Base-by-base conservation (phyloP, 2,797 vertebrate species). In the Delichon dasypus region DNA sequence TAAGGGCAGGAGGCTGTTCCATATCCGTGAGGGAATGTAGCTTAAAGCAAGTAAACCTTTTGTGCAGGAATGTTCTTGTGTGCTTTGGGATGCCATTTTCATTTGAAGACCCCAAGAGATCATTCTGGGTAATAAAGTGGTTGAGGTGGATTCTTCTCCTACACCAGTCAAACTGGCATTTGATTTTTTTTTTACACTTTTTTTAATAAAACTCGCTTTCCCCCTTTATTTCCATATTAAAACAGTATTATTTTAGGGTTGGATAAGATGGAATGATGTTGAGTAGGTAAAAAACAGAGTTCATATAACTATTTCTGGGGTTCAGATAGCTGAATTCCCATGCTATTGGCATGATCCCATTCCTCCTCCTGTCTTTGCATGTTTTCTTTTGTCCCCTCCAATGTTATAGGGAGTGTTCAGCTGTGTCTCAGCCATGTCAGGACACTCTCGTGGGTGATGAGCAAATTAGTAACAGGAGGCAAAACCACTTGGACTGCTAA, bases 1-100 rank as follows among this genome's bases (percentile, higher is more conserved):
- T 40, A 25, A 29, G 19, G 15, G 38, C 42, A 76, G 47, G 65
- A 83, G 29, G 32, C 42, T 81, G 25, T 18, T 66, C 4, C 4
- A 1, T 87, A 16, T 87, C 38, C 0, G 0, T 25, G 12, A 89
- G 44, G 44, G 38, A 61, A 5, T 16, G 11, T 21, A 42, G 25
- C 16, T 72, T 40, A 62, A 21, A 62, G 29, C 34, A 85, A 38
- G 26, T 44, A 57, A 64, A 44, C 0, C 13, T 81, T 68, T 64
- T 61, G 51, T 76, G 64, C 1, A 10, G 1, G 2, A 21, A 9
- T 50, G 71, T 78, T 57, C 53, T 47, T 44, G 7, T 45, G 42
- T 50, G 9, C 54, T 78, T 78, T 30, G 14, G 25, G 30, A 16
- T 87, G 32, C 17, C 9, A 18, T 45, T 26, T 74, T 68, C 17